Conservation (phyloP, 2,888 invertebrate genomes). For the Ceramica pisi region DNA sequence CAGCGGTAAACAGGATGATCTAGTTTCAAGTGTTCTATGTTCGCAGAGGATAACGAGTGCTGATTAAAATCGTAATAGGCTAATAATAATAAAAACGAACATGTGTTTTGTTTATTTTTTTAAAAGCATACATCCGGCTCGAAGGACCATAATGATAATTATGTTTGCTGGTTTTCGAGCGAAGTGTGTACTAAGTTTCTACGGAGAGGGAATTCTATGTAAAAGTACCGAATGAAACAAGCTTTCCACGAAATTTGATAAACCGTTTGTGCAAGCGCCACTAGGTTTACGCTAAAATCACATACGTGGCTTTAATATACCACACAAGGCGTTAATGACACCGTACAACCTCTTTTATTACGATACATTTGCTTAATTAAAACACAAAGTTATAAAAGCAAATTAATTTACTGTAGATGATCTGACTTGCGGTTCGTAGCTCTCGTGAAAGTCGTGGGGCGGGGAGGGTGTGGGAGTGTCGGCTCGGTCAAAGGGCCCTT, state of each 20-base stretch:
- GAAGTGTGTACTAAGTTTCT: neutral
- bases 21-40: conserved; percentile 24
- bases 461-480: conserved; percentile 87
- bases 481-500: conserved; percentile 90
- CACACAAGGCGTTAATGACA: conserved; percentile 6
- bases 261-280: neutral
- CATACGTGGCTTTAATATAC: neutral
- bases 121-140: neutral
- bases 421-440: conserved; percentile 66
- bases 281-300: neutral
- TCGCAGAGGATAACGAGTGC: neutral
- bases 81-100: neutral
- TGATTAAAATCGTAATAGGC: conserved; percentile 7
- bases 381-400: conserved; percentile 58
- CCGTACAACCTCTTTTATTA: conserved; percentile 21
- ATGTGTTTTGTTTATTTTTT: neutral
- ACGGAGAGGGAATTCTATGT: neutral
- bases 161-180: neutral
- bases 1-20: conserved; percentile 34
- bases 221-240: neutral
- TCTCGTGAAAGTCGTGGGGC: conserved; percentile 71
- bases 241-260: neutral
- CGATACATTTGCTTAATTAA: conserved; percentile 59
- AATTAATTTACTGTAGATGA: conserved; percentile 66
- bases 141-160: conserved; percentile 3